Evolutionary conservation across 2,888 invertebrate genomes (phyloP).

Genomic region (Campoplex capitator): DNA sequence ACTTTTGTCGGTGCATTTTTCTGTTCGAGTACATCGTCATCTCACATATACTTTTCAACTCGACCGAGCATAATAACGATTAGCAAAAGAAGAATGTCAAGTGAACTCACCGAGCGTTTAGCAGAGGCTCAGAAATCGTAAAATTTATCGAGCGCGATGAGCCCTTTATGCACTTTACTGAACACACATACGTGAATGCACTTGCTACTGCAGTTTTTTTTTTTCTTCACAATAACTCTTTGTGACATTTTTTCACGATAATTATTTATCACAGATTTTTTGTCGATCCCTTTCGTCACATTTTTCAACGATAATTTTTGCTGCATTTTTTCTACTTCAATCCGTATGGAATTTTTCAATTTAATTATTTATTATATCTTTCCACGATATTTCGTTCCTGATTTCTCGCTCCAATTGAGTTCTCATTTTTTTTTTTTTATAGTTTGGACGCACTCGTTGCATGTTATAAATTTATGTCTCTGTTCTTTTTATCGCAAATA

Average conservation of each 20-base stretch:
- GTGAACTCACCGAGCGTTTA: conserved; percentile 26
- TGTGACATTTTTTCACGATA: background rate
- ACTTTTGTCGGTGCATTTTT: conserved; percentile 22
- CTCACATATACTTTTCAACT: conserved; percentile 50
- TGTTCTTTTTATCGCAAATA: background rate
- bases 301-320: background rate
- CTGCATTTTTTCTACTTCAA: background rate
- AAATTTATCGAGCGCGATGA: conserved; percentile 64
- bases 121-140: conserved; percentile 48
- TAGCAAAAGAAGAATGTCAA: conserved; percentile 46
- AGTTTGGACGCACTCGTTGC: background rate
- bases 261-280: background rate
- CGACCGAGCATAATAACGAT: conserved; percentile 60
- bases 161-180: conserved; percentile 28
- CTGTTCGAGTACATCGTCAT: background rate
- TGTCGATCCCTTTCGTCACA: background rate
- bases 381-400: background rate
- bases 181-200: conserved; percentile 22
- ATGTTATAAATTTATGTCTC: background rate
- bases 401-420: background rate
- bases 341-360: background rate
- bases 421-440: background rate
- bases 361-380: background rate
- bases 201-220: background rate
- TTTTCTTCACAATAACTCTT: background rate